Conservation (phyloP, 1,140 invertebrate genomes). For the Bradysia coprophila region DNA sequence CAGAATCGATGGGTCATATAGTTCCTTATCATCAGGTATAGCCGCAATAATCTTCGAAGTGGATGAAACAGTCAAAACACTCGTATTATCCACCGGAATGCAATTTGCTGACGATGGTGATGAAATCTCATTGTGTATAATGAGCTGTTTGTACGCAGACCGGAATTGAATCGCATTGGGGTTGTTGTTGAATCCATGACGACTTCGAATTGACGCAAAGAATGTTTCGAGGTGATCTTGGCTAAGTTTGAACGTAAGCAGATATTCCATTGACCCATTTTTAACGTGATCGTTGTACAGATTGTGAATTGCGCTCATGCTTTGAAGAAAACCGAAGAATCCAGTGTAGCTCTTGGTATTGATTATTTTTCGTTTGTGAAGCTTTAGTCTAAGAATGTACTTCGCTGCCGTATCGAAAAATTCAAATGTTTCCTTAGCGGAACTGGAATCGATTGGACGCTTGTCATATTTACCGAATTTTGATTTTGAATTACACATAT, state of each 20-base stretch:
- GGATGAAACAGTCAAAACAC: not conserved
- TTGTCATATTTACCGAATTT: not conserved
- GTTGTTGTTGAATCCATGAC: not conserved
- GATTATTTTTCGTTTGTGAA: not conserved
- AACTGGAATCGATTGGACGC: not conserved
- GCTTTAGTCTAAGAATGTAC: not conserved
- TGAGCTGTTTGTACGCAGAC: not conserved
- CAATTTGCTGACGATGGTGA: not conserved
- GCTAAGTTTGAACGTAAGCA: not conserved
- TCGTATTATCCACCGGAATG: not conserved
- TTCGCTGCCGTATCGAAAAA: not conserved
- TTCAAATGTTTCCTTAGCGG: not conserved
- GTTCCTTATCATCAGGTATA: too few species aligned
- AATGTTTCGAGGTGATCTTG: not conserved
- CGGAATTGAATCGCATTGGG: not conserved
- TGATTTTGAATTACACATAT: not conserved
- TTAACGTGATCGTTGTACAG: not conserved
- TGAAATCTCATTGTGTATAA: not conserved
- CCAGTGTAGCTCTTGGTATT: not conserved
- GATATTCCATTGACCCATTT: not conserved
- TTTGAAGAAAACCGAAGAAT: not conserved
- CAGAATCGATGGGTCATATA: too few species aligned
- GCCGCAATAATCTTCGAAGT: too few species aligned
- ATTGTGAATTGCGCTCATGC: not conserved
- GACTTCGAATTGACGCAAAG: not conserved